Percentiles rank a stretch among this genome's conserved stretches.
Evolutionary conservation across 2,888 invertebrate genomes (phyloP).

Genomic region (Halocaridina rubra): DNA sequence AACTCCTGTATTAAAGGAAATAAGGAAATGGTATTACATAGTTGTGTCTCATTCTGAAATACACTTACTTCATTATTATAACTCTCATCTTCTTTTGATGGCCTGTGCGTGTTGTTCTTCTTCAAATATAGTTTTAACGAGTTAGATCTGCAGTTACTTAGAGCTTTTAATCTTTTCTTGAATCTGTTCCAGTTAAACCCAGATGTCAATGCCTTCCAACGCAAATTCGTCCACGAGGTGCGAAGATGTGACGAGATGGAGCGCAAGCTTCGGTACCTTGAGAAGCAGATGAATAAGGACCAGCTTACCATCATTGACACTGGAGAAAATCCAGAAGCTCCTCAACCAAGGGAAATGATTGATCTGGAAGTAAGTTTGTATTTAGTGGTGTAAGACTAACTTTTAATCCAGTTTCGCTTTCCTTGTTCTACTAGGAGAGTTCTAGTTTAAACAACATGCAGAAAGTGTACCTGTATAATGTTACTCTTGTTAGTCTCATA

Average conservation of each 20-base stretch:
- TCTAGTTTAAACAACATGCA: too few species aligned
- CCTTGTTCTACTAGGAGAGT: background rate
- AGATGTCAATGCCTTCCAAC: slow-evolving; percentile 88
- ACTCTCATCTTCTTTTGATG: too few species aligned
- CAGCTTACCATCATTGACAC: slow-evolving; percentile 82
- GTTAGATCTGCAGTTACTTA: too few species aligned
- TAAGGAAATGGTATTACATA: too few species aligned
- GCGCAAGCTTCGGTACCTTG: slow-evolving; percentile 85
- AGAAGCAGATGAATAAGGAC: slow-evolving; percentile 87
- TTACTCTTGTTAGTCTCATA: too few species aligned
- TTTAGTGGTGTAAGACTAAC: slow-evolving; percentile 16
- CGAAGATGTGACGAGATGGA: slow-evolving; percentile 93
- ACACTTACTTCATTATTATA: too few species aligned
- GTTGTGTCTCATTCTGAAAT: too few species aligned
- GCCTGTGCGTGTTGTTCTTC: too few species aligned
- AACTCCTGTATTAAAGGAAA: too few species aligned
- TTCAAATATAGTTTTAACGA: too few species aligned
- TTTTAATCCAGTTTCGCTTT: background rate
- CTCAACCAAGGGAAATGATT: slow-evolving; percentile 85
- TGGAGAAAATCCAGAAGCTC: slow-evolving; percentile 80
- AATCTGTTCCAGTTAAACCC: slow-evolving; percentile 83
- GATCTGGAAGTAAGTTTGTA: slow-evolving; percentile 85
- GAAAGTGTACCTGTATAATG: too few species aligned
- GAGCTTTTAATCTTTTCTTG: too few species aligned
- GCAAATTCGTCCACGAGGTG: slow-evolving; percentile 91